These are phyloP conservation scores for Cataglyphis livida DNA, from an alignment of 2,888 invertebrate genomes.

Conservation along the genomic window DNA sequence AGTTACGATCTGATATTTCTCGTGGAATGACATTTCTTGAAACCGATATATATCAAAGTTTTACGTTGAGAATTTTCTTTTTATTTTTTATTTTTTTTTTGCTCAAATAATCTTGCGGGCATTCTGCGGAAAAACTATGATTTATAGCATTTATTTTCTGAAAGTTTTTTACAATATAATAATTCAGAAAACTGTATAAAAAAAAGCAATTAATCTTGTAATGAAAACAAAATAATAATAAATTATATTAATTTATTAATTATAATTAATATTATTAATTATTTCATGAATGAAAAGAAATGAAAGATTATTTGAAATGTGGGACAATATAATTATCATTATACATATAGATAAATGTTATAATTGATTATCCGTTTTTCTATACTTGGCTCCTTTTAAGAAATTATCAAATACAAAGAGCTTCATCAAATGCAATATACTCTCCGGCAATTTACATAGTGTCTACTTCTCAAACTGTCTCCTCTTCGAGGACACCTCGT, in stretches of 20 bases:
- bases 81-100: not conserved
- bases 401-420: not conserved
- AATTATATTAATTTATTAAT: too few relatives aligned
- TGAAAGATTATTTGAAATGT: not conserved
- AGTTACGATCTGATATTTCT: not conserved
- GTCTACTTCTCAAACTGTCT: not conserved
- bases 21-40: not conserved
- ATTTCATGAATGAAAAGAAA: not conserved
- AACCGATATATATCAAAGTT: slow-evolving; percentile 13
- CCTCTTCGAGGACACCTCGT: slow-evolving; percentile 27
- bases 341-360: not conserved
- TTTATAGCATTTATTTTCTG: not conserved
- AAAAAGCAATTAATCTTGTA: not conserved
- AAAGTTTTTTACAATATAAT: too few relatives aligned
- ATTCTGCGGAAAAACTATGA: not conserved
- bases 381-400: not conserved
- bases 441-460: slow-evolving; percentile 14
- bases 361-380: not conserved
- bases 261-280: not conserved
- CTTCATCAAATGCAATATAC: not conserved
- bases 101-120: not conserved
- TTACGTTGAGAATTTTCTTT: not conserved
- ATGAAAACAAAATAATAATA: not conserved
- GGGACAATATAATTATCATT: not conserved
- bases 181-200: too few relatives aligned